These are phyloP conservation scores for Struthio camelus DNA, from an alignment of 2,113 vertebrate genomes.

Conservation along the genomic window DNA sequence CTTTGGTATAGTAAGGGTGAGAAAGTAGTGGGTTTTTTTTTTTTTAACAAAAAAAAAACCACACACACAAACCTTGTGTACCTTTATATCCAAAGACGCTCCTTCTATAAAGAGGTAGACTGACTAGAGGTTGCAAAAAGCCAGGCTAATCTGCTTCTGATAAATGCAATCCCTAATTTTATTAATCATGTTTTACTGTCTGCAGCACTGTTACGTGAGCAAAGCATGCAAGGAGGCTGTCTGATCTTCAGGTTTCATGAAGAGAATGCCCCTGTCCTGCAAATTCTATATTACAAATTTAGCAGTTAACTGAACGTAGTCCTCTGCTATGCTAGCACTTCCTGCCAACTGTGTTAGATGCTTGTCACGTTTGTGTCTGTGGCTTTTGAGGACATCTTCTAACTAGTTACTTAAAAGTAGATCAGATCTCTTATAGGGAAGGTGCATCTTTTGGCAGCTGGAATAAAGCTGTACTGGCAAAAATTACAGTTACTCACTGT, in stretches of 20 bases:
- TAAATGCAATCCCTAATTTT: background rate
- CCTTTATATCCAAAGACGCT: background rate
- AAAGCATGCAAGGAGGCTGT: background rate
- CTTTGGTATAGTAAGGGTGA: background rate
- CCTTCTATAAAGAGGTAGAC: too few species aligned
- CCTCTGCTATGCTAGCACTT: too few species aligned
- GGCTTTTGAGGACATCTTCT: background rate
- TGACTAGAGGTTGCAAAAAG: background rate
- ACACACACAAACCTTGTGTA: too few species aligned
- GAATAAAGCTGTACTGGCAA: background rate
- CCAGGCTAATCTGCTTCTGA: too few species aligned
- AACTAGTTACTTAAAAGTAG: background rate
- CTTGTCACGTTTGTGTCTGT: background rate
- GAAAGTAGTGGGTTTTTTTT: background rate
- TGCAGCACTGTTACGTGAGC: background rate
- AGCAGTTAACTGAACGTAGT: background rate
- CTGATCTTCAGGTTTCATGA: background rate
- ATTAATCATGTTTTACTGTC: background rate
- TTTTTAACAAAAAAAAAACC: background rate
- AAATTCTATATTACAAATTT: too few species aligned
- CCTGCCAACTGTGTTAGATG: background rate
- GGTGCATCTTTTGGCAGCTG: too few species aligned
- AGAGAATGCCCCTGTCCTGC: background rate
- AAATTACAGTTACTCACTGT: background rate
- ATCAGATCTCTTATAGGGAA: background rate